phyloP scores from a whole-genome alignment of 2,113 vertebrate species.

The Tenrec ecaudatus region DNA sequence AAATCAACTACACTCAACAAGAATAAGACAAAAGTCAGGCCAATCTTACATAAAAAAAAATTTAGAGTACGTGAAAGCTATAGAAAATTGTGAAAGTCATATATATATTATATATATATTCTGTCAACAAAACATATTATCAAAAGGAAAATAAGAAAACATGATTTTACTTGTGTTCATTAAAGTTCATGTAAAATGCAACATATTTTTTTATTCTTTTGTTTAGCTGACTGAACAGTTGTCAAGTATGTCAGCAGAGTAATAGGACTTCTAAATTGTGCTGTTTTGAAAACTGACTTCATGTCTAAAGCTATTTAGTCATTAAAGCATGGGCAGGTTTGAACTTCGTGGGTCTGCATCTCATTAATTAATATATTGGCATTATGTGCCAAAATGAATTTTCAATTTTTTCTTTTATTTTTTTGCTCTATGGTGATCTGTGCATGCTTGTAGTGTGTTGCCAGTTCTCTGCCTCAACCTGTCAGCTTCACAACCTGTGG shows the following conservation, averaged over 20 bases:
- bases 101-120: not conserved
- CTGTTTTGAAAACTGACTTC: slow-evolving; percentile 60
- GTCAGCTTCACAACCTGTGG: too few species aligned
- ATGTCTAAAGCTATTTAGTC: slow-evolving; percentile 45
- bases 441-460: too few species aligned
- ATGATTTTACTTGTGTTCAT: not conserved
- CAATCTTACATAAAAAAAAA: not conserved
- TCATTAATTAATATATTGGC: slow-evolving; percentile 64
- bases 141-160: not conserved
- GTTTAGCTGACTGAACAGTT: slow-evolving; percentile 72
- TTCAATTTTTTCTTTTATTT: too few species aligned
- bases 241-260: slow-evolving; percentile 69
- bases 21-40: not conserved
- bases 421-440: too few species aligned
- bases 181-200: slow-evolving; percentile 65
- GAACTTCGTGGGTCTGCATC: not conserved
- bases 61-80: not conserved
- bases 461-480: too few species aligned
- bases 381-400: not conserved
- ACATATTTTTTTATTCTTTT: slow-evolving; percentile 54
- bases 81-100: not conserved
- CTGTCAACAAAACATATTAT: slow-evolving; percentile 18
- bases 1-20: not conserved
- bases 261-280: slow-evolving; percentile 22
- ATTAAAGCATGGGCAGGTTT: slow-evolving; percentile 10